Conservation (phyloP, 1,140 invertebrate genomes). For the Listronotus oregonensis region DNA sequence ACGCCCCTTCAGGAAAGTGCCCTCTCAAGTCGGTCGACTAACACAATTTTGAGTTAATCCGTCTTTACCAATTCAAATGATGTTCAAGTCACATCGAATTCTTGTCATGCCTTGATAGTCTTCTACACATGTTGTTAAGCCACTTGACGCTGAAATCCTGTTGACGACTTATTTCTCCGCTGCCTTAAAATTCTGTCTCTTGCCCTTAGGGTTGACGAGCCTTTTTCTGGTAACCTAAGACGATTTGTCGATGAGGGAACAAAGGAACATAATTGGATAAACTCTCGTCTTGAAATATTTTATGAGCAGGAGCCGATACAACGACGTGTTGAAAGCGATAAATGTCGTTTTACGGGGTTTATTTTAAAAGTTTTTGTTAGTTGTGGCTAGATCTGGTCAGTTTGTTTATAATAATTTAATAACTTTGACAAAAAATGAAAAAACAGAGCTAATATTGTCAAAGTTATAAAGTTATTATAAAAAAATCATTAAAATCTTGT, state of each 20-base stretch:
- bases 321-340: not conserved
- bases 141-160: slow-evolving; percentile 18
- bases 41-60: slow-evolving; percentile 2
- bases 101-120: not conserved
- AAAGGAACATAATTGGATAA: slow-evolving; percentile 14
- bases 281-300: slow-evolving; percentile 1
- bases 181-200: slow-evolving; percentile 4
- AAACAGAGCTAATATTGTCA: too few species aligned
- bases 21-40: not conserved
- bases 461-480: too few species aligned
- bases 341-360: too few species aligned
- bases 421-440: too few species aligned
- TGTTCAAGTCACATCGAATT: slow-evolving; percentile 8
- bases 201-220: slow-evolving; percentile 7
- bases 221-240: slow-evolving; percentile 11
- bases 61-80: slow-evolving; percentile 8
- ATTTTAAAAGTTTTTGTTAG: not conserved
- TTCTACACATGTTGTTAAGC: slow-evolving; percentile 15
- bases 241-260: slow-evolving; percentile 10
- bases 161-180: slow-evolving; percentile 14
- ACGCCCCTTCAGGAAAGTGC: not conserved
- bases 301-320: not conserved
- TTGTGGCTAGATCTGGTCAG: too few species aligned
- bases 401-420: too few species aligned
- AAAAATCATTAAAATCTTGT: too few species aligned